Percentiles rank a stretch among this genome's conserved stretches.
Conservation (phyloP, 2,797 vertebrate genomes). For the Petrocephalus schoutedeni region DNA sequence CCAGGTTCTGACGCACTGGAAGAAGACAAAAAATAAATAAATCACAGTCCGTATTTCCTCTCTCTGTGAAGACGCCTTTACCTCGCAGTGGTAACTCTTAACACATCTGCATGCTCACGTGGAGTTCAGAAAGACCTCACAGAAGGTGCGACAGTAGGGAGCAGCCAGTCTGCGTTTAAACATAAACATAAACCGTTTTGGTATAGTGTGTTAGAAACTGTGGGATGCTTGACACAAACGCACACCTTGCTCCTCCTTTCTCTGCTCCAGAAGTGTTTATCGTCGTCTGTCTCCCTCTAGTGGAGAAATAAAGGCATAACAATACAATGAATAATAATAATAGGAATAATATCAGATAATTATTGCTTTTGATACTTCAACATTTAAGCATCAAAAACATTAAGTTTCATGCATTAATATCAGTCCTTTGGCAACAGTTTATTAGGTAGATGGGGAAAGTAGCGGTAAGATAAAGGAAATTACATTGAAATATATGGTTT, state of each 20-base stretch:
- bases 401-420: background rate
- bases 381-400: background rate
- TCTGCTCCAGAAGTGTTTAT: background rate
- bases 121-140: background rate
- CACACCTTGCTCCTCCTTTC: background rate
- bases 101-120: conserved; percentile 21
- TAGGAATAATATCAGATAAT: background rate
- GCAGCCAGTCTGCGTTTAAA: conserved; percentile 26
- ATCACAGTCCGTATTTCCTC: conserved; percentile 67
- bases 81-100: conserved; percentile 13
- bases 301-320: background rate
- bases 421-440: background rate
- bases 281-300: conserved; percentile 34
- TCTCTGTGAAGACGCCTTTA: conserved; percentile 32
- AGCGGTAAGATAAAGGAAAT: background rate
- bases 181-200: conserved; percentile 14
- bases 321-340: background rate
- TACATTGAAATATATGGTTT: background rate
- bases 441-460: background rate
- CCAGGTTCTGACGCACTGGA: conserved; percentile 1
- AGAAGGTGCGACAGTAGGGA: conserved; percentile 23
- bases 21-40: conserved; percentile 57
- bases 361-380: background rate
- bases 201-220: conserved; percentile 26
- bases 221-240: conserved; percentile 29